These are phyloP conservation scores for Lonchura striata DNA, from an alignment of 2,113 vertebrate species.

Conservation along the genomic window DNA sequence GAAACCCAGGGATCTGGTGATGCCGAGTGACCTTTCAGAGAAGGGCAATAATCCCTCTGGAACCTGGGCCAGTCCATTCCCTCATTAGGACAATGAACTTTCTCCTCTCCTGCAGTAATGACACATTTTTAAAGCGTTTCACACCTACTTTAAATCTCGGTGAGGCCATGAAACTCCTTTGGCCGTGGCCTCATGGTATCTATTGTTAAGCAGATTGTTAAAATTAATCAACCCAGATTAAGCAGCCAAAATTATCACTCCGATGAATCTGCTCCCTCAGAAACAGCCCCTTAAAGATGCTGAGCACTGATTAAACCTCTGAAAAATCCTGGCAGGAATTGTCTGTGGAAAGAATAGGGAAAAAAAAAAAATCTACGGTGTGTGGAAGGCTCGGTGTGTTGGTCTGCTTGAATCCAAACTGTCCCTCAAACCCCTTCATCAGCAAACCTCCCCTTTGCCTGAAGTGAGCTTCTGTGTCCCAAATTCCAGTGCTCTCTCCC, in stretches of 20 bases:
- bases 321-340: background rate
- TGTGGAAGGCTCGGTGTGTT: background rate
- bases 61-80: background rate
- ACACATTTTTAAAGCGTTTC: background rate
- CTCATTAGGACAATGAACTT: background rate
- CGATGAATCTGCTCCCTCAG: background rate
- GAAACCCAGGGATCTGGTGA: background rate
- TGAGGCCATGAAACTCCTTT: background rate
- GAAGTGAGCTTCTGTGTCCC: background rate
- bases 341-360: background rate
- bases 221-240: slow-evolving; percentile 13
- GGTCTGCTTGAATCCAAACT: background rate
- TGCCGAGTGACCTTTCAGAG: background rate
- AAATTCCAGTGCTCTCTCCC: background rate
- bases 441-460: background rate
- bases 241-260: slow-evolving; percentile 34
- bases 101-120: background rate
- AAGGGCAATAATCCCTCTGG: background rate
- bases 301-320: background rate
- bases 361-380: background rate
- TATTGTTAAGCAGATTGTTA: background rate
- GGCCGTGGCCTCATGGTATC: background rate
- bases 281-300: background rate
- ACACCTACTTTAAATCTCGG: background rate
- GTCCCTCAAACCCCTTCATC: background rate